Evolutionary conservation across 2,797 vertebrate genomes (phyloP).

Genomic region (Brachymystax lenok): DNA sequence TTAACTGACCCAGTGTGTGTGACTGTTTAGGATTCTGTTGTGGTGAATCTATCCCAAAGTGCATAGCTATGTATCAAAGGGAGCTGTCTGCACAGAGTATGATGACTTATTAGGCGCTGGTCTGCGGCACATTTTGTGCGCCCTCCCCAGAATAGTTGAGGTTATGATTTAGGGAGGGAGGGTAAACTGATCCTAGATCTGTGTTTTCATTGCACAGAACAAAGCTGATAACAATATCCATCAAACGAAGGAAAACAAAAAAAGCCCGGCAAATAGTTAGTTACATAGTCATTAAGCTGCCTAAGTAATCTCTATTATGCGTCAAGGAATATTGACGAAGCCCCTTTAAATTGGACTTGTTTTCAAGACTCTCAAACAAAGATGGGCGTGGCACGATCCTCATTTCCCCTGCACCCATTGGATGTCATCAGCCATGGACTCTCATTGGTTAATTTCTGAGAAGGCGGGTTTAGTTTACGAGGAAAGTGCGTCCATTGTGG

Average conservation of each 20-base stretch:
- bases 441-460: slow-evolving; percentile 6
- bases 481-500: slow-evolving; percentile 37
- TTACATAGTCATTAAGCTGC: neutral
- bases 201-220: neutral
- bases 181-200: neutral
- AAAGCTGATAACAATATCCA: neutral
- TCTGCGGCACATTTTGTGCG: too few relatives aligned
- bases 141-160: too few relatives aligned
- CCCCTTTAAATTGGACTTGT: slow-evolving; percentile 41
- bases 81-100: neutral
- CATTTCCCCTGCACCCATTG: slow-evolving; percentile 30
- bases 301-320: neutral
- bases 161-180: too few relatives aligned
- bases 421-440: slow-evolving; percentile 24
- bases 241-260: neutral
- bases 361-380: slow-evolving; percentile 56
- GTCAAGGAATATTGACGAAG: neutral
- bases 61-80: neutral
- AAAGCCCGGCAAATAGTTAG: neutral
- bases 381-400: slow-evolving; percentile 38
- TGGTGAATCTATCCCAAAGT: neutral
- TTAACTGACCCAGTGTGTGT: neutral
- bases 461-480: neutral
- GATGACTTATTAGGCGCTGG: too few relatives aligned
- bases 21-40: neutral